Conservation (phyloP, 2,113 vertebrate species). For the Rattus rattus region DNA sequence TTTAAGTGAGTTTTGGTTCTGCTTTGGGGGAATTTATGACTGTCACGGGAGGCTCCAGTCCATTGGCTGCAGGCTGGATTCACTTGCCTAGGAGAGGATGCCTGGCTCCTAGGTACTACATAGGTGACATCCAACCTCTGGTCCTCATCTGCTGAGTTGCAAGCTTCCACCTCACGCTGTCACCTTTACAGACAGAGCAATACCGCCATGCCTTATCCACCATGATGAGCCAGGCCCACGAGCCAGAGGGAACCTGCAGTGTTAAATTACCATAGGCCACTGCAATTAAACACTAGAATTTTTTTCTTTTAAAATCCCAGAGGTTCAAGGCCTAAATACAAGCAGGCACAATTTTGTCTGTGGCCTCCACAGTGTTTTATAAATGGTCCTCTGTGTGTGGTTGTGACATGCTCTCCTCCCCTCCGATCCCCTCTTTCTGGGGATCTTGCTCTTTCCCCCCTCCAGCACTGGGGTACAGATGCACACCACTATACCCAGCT, state of each 20-base stretch:
- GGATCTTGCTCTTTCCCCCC: fast-evolving
- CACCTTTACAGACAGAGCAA: neutral
- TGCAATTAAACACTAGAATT: neutral
- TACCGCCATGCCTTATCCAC: too few relatives aligned
- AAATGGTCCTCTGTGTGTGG: neutral
- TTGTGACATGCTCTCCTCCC: neutral
- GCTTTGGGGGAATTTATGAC: too few relatives aligned
- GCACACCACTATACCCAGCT: neutral
- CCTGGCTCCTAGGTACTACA: neutral
- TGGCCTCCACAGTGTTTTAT: neutral
- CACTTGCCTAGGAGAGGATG: neutral
- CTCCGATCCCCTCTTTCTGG: neutral
- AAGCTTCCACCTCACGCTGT: neutral
- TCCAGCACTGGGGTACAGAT: neutral
- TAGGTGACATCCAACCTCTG: neutral
- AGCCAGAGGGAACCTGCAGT: neutral
- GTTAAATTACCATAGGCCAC: neutral
- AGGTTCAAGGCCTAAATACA: neutral
- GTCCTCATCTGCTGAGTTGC: neutral
- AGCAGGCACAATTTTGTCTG: neutral
- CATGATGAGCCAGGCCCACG: neutral
- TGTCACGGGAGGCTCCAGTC: too few relatives aligned
- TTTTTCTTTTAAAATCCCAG: neutral
- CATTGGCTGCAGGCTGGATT: too few relatives aligned
- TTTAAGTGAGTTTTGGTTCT: neutral